Conservation (phyloP, 1,140 invertebrate genomes). For the Armadillidium nasatum region DNA sequence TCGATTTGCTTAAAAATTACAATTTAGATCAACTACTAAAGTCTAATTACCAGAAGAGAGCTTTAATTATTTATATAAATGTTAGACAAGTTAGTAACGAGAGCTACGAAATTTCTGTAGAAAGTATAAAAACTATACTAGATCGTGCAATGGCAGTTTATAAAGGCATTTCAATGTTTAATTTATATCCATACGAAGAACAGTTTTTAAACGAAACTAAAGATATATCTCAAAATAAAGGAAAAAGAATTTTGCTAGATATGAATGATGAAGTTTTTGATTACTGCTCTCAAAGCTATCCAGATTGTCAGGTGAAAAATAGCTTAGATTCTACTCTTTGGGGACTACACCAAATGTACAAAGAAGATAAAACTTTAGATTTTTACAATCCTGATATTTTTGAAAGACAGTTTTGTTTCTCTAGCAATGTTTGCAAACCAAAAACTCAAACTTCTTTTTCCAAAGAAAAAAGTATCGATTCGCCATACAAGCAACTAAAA, state of each 20-base stretch:
- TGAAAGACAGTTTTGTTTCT: constrained; percentile 20
- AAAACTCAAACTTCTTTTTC: neutral
- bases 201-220: constrained; percentile 8
- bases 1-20: constrained; percentile 35
- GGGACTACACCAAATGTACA: constrained; percentile 29
- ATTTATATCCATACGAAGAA: constrained; percentile 25
- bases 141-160: constrained; percentile 31
- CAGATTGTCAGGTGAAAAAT: constrained; percentile 26
- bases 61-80: constrained; percentile 37
- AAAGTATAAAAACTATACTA: constrained; percentile 30
- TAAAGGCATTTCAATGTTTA: constrained; percentile 35
- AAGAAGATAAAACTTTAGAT: constrained; percentile 35
- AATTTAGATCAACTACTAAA: constrained; percentile 29
- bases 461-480: neutral
- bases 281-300: constrained; percentile 38
- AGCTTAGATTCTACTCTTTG: constrained; percentile 24
- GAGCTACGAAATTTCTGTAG: constrained; percentile 33
- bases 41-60: constrained; percentile 29
- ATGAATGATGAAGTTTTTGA: constrained; percentile 37
- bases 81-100: constrained; percentile 34
- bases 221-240: constrained; percentile 19
- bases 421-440: constrained; percentile 30
- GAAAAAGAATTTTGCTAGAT: constrained; percentile 28
- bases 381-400: constrained; percentile 25
- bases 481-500: constrained; percentile 23